Evolutionary conservation across 2,888 invertebrate genomes (phyloP), one percentile per base, ranked within the genome.

Genomic region (Eueremaeus valkanovi): DNA sequence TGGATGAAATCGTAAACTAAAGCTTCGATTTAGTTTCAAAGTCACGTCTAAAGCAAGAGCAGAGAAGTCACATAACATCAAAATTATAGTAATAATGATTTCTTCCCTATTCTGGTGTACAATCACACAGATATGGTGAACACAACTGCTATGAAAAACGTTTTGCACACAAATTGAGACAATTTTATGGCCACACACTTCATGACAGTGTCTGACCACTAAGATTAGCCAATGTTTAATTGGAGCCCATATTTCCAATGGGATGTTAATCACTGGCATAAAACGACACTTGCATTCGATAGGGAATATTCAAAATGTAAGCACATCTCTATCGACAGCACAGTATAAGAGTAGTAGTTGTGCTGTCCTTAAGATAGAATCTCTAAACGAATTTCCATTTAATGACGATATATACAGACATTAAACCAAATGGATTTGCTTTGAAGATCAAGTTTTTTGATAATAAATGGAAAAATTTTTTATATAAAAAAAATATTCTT

Each of bases 251-350:
- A 68, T 40, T 42, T 42, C 70, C 42, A 70, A 70, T 27, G 70
- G 70, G 70, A 70, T 70, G 70, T 16, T 45, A 70, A 70, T 42
- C 70, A 70, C 70, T 36, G 63, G 63, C 9, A 42, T 42, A 42
- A n/a, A 45, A 70, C 42, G 70, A 70, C 70, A 70, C 18, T 66
- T 6, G 45, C 70, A 70, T 11, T 27, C 70, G 29, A 70, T 70
- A 5, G 70, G 70, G 70, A 70, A 70, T 70, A 70, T 42, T 42
- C 63, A 66, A 70, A 33, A 13, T 36, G 24, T 45, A 40, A 45
- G 42, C 27, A 45, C 29, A 70, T 70, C 70, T 70, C 70, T 70
- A 42, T 42, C n/a, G n/a, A n/a, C n/a, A n/a, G n/a, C n/a, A n/a
- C n/a, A n/a, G n/a, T n/a, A n/a, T 70, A 70, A 24, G 24, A 68